Base-by-base conservation (phyloP, 2,888 invertebrate species). In the Branchipolynoe longqiensis region DNA sequence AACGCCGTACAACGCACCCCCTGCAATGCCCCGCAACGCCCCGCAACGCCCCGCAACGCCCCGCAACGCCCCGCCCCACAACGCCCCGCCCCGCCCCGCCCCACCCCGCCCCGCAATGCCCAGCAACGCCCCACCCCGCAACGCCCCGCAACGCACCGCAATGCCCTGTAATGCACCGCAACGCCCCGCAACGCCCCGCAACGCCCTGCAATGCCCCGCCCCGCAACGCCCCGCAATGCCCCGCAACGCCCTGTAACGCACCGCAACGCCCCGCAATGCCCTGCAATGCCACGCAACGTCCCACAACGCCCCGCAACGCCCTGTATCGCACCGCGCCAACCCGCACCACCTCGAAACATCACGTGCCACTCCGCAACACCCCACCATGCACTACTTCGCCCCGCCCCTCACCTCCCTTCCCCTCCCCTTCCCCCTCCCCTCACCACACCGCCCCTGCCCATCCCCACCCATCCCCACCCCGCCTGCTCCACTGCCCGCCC, bases 401-500 rank as follows among this genome's bases (percentile, higher is more conserved):
- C 25, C 59, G 25, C 31, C 62, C 62, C 31, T 28, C 1, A n/a
- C 3, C 56, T 25, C 56, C 56, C 56, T 14, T n/a, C 12, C 56
- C 6, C 62, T 14, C 62, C 31, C 62, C 12, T 4, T 62, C 3
- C 3, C 25, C 4, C n/a, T 56, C n/a, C 56, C 22, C 3, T 3
- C 56, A 8, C 56, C 22, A 22, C 22, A 25, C 56, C 3, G 25
- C 56, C 56, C 22, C 56, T 25, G 12, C n/a, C 56, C 22, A 22
- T 25, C 22, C 56, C 56, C 25, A n/a, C 56, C 12, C 62, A 28
- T 31, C 62, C 25, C 62, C 31, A 31, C 62, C n/a, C 56, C 56
- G n/a, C 56, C 56, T 56, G 56, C 56, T 31, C 48, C 48, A 14
- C 28, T 48, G 8, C 48, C 41, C 78, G 31, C 78, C 78, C 78